A percentile compares a stretch with the other conserved stretches of the same genome.
These are phyloP conservation scores for Drosophila nigricruria DNA, from an alignment of 2,888 invertebrate genomes.

Conservation along the genomic window DNA sequence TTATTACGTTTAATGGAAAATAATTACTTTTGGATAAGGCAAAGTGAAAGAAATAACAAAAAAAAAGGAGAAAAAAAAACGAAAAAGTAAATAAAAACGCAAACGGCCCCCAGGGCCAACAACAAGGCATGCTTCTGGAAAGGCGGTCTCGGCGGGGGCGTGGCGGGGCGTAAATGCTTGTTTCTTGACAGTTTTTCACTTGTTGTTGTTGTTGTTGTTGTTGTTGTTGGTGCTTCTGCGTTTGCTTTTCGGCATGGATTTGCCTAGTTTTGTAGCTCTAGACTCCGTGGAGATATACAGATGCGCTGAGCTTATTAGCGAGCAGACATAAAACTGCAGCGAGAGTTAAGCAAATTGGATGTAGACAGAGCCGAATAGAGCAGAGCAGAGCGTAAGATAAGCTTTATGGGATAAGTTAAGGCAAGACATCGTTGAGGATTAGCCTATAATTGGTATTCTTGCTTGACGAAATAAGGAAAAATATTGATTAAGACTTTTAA, in stretches of 20 bases:
- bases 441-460: constrained; percentile 20
- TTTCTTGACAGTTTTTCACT: constrained; percentile 50
- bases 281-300: constrained; percentile 31
- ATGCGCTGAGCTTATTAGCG: constrained; percentile 58
- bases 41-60: constrained; percentile 78
- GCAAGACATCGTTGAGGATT: constrained; percentile 10
- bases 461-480: not conserved
- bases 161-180: constrained; percentile 25
- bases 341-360: constrained; percentile 26
- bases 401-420: constrained; percentile 25
- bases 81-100: constrained; percentile 22
- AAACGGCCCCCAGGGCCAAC: constrained; percentile 28
- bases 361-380: not conserved
- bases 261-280: constrained; percentile 22
- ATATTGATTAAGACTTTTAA: not conserved
- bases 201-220: constrained; percentile 17
- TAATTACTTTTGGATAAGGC: constrained; percentile 81
- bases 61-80: not conserved
- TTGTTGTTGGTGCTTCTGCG: not conserved
- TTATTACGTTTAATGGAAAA: constrained; percentile 81
- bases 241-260: constrained; percentile 37
- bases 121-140: constrained; percentile 2
- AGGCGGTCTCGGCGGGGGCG: not conserved
- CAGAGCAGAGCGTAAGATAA: not conserved
- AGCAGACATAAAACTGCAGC: constrained; percentile 33